phyloP scores from a whole-genome alignment of 2,797 vertebrate genomes.

The Hippoglossus hippoglossus region DNA sequence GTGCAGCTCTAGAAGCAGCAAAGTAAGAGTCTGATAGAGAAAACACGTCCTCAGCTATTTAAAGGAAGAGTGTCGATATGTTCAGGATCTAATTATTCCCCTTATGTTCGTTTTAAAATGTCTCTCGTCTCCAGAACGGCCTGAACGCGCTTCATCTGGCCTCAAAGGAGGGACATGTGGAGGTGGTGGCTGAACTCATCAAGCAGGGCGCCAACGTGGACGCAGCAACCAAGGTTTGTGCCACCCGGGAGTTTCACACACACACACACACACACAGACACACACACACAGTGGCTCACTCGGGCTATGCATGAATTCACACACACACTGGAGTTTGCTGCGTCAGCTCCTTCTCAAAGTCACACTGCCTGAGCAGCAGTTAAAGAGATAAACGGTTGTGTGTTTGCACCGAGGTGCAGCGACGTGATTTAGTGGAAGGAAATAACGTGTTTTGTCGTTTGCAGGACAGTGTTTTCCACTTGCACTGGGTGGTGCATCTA shows the following conservation, averaged over 20 bases:
- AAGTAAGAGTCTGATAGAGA: too few species aligned
- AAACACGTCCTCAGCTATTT: too few species aligned
- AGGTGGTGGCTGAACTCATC: constrained; percentile 96
- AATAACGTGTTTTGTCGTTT: background rate
- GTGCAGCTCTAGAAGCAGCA: too few species aligned
- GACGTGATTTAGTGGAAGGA: constrained; percentile 21
- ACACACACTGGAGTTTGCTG: constrained; percentile 43
- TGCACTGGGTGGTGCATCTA: constrained; percentile 1
- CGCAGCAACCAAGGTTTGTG: constrained; percentile 95
- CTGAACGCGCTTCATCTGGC: constrained; percentile 98
- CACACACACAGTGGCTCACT: background rate
- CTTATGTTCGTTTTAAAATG: background rate
- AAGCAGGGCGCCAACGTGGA: constrained; percentile 95
- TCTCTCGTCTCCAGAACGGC: constrained; percentile 88
- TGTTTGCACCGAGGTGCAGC: constrained; percentile 5
- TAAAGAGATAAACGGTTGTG: constrained; percentile 42
- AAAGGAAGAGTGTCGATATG: too few species aligned
- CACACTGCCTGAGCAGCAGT: constrained; percentile 52
- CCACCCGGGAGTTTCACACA: constrained; percentile 13
- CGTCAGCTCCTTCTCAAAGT: constrained; percentile 64
- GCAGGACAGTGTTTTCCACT: background rate
- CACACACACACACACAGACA: constrained; percentile 15
- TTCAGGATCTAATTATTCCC: background rate
- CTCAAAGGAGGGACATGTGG: constrained; percentile 98
- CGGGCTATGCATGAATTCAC: background rate